These are phyloP conservation scores for Margaritifera margaritifera DNA, from an alignment of 2,888 invertebrate species.

Conservation along the genomic window DNA sequence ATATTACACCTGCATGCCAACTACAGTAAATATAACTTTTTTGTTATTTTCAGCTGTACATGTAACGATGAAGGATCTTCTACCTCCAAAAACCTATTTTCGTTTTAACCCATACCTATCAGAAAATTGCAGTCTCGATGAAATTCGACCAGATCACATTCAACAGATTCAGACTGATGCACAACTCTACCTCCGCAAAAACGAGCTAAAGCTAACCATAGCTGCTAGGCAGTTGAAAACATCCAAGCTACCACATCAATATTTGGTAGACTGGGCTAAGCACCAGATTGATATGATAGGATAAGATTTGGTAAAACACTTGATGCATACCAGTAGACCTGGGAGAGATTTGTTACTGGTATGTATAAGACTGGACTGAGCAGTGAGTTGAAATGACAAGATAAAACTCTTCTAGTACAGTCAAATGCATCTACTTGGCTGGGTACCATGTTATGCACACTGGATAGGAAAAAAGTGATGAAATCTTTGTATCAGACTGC, in stretches of 20 bases:
- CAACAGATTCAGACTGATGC: conserved; percentile 83
- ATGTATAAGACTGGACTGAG: too few species aligned
- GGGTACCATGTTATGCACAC: too few species aligned
- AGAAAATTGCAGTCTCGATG: conserved; percentile 86
- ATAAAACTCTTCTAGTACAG: too few species aligned
- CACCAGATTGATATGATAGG: too few species aligned
- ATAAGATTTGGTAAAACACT: too few species aligned
- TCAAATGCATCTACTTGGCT: too few species aligned
- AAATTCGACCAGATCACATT: conserved; percentile 83
- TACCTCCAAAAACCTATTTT: conserved; percentile 82
- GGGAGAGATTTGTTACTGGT: too few species aligned
- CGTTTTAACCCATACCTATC: conserved; percentile 91
- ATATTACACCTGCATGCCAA: background rate
- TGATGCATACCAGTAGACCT: too few species aligned
- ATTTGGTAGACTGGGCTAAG: conserved; percentile 33
- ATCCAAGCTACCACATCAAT: conserved; percentile 48
- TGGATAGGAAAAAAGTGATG: too few species aligned
- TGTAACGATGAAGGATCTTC: conserved; percentile 63
- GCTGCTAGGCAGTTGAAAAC: conserved; percentile 59
- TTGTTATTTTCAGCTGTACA: conserved; percentile 78
- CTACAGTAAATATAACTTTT: background rate
- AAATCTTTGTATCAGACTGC: too few species aligned
- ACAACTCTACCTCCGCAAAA: conserved; percentile 84
- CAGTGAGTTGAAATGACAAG: too few species aligned
- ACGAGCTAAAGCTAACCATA: conserved; percentile 80